phyloP scores from a whole-genome alignment of 2,888 invertebrate species.

The Epiblema foenella region DNA sequence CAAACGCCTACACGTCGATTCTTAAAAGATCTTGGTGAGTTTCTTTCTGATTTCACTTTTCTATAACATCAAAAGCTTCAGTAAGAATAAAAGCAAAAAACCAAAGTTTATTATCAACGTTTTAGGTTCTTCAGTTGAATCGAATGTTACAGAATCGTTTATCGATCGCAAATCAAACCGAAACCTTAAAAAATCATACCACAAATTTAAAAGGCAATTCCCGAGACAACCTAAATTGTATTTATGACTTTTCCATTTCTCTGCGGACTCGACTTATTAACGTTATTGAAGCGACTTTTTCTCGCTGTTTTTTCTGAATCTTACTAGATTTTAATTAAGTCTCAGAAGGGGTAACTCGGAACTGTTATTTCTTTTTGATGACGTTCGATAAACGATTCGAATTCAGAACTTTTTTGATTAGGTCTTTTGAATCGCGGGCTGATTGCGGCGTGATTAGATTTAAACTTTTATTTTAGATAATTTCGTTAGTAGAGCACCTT shows the following conservation, averaged over 20 bases:
- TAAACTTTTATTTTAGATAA: slow-evolving; percentile 33
- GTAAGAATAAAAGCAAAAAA: neutral
- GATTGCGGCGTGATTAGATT: slow-evolving; percentile 55
- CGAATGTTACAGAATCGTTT: slow-evolving; percentile 11
- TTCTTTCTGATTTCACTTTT: neutral
- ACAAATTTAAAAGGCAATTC: slow-evolving; percentile 10
- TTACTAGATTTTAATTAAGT: slow-evolving; percentile 77
- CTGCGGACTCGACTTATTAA: slow-evolving; percentile 51
- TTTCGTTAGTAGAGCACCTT: slow-evolving; percentile 1
- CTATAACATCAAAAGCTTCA: neutral
- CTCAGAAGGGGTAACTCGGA: slow-evolving; percentile 65
- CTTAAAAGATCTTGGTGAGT: neutral
- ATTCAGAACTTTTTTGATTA: slow-evolving; percentile 68
- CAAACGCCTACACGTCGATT: neutral
- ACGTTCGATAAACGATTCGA: slow-evolving; percentile 80
- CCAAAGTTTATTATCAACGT: slow-evolving; percentile 17
- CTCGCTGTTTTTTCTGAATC: slow-evolving; percentile 53
- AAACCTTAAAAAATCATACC: slow-evolving; percentile 9
- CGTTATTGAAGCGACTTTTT: slow-evolving; percentile 54
- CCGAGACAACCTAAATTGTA: slow-evolving; percentile 11
- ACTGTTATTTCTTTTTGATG: slow-evolving; percentile 80
- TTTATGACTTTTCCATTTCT: slow-evolving; percentile 41
- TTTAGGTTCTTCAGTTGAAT: slow-evolving; percentile 26
- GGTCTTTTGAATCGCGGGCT: slow-evolving; percentile 60
- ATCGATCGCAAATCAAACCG: slow-evolving; percentile 36